Conservation (phyloP, 2,888 invertebrate species). For the Acanthosepion pharaonis region DNA sequence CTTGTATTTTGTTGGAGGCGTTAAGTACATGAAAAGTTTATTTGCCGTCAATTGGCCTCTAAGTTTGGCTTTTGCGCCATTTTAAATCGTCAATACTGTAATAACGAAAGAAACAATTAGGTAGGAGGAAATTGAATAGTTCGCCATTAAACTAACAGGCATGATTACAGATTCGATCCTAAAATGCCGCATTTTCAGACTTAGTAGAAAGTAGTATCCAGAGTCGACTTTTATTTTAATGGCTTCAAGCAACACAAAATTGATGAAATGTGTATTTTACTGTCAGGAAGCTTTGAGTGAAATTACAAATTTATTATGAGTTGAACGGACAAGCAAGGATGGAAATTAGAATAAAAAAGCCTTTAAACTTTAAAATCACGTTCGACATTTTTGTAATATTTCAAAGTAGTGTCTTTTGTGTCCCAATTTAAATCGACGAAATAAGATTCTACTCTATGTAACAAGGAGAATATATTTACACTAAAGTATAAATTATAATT, state of each 20-base stretch:
- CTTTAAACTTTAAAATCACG: no score
- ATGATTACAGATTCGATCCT: background rate
- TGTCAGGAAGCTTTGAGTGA: background rate
- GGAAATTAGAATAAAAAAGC: background rate
- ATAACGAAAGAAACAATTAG: background rate
- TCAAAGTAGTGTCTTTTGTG: no score
- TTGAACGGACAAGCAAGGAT: background rate
- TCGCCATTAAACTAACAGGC: background rate
- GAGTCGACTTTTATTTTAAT: background rate
- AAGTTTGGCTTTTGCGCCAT: background rate
- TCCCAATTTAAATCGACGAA: no score
- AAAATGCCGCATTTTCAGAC: background rate
- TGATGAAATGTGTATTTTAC: background rate
- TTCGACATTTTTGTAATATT: no score
- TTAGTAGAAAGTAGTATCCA: background rate
- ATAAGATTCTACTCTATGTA: no score
- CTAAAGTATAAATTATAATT: no score
- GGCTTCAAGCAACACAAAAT: background rate
- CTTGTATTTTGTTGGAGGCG: background rate
- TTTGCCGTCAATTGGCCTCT: slow-evolving; percentile 5
- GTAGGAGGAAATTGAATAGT: background rate
- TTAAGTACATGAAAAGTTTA: background rate
- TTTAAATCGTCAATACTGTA: background rate
- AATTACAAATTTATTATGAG: background rate
- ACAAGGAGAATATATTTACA: no score